phyloP scores from a whole-genome alignment of 1,140 invertebrate genomes.

The Pantala flavescens region DNA sequence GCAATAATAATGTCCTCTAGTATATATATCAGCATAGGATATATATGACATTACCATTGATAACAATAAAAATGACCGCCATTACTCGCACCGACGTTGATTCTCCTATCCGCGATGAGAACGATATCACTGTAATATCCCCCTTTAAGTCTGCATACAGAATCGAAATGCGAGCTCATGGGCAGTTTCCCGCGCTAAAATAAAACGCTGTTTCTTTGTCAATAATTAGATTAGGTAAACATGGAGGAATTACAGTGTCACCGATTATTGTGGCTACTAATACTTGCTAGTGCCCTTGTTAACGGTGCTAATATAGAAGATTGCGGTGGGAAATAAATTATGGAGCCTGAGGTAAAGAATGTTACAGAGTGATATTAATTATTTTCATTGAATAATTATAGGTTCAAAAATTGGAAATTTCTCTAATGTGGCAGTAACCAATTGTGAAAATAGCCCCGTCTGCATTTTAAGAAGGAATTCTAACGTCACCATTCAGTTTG shows the following conservation, averaged over 20 bases:
- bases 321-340: background rate
- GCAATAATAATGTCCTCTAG: too few species aligned
- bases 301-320: background rate
- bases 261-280: background rate
- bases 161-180: too few species aligned
- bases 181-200: too few species aligned
- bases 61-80: too few species aligned
- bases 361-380: background rate
- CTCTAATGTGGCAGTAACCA: slow-evolving; percentile 40
- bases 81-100: too few species aligned
- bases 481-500: slow-evolving; percentile 47
- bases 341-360: background rate
- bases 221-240: slow-evolving; percentile 2
- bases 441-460: slow-evolving; percentile 41
- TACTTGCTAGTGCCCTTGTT: background rate
- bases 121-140: too few species aligned
- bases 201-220: too few species aligned
- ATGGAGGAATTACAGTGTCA: background rate
- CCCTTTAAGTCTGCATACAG: too few species aligned
- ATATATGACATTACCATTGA: too few species aligned
- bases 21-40: too few species aligned
- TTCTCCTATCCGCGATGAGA: too few species aligned
- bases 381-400: slow-evolving; percentile 26
- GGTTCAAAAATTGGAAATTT: slow-evolving; percentile 48
- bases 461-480: slow-evolving; percentile 48